Evolutionary conservation across 1,140 invertebrate genomes (phyloP).

Genomic region (Chrysopa pallens): DNA sequence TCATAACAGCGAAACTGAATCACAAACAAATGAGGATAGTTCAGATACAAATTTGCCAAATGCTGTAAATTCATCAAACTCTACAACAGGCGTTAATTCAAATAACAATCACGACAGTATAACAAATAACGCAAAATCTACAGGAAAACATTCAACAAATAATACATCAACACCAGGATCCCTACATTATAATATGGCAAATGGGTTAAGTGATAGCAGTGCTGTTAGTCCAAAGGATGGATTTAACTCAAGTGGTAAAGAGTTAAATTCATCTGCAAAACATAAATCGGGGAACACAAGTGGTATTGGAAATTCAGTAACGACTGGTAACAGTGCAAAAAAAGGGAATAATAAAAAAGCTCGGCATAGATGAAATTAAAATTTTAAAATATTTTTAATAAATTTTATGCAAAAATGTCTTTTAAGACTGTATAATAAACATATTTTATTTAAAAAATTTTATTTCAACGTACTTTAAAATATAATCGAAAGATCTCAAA

Average conservation of each 20-base stretch:
- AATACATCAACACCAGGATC: conserved; percentile 6
- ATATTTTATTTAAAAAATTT: too few relatives aligned
- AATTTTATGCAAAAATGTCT: too few relatives aligned
- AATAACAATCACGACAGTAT: conserved; percentile 33
- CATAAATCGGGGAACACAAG: conserved; percentile 27
- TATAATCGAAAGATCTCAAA: too few relatives aligned
- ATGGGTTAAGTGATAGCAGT: conserved; percentile 29
- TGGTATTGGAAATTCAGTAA: not conserved
- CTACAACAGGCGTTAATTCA: conserved; percentile 36
- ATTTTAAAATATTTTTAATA: conserved; percentile 12
- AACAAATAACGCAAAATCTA: conserved; percentile 30
- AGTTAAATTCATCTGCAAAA: conserved; percentile 28
- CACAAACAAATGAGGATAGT: conserved; percentile 60
- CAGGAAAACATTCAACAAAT: conserved; percentile 42
- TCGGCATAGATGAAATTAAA: conserved; percentile 29
- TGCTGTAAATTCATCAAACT: conserved; percentile 38
- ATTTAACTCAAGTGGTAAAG: conserved; percentile 11
- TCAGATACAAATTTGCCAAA: conserved; percentile 47
- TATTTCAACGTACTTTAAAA: too few relatives aligned
- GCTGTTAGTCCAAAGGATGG: conserved; percentile 15
- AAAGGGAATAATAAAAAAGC: conserved; percentile 50
- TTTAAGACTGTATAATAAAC: too few relatives aligned
- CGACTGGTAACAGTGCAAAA: conserved; percentile 36
- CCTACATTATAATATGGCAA: conserved; percentile 32
- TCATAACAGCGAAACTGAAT: conserved; percentile 75